Base-by-base conservation (phyloP, 1,140 invertebrate genomes). In the Lepidotrigona ventralis region DNA sequence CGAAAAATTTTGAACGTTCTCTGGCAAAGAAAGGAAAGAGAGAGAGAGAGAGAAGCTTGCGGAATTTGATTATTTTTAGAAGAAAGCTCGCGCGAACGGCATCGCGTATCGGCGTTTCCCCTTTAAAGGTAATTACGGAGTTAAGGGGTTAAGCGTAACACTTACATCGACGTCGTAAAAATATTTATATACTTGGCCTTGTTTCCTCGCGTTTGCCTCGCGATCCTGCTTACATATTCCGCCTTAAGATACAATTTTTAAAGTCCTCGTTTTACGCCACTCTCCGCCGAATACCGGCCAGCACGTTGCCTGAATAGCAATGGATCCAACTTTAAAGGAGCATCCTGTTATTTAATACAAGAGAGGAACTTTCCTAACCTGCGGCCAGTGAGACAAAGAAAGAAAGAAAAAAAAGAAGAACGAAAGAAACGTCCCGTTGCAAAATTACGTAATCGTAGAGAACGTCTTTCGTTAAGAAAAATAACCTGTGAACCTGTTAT, bases 61-160 rank as follows among this genome's bases (percentile, higher is more conserved):
- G 29, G 51, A 74, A 64, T 66, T 26, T 17, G 58, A 33, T 54
- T 81, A 81, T 81, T 75, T 81, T 75, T 75, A 81, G 72, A 81
- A 26, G 51, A 39, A 21, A 75, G 21, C 79, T 21, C 14, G 71
- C 39, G n/a, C 26, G 1, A 56, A 51, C 70, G 70, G 53, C 33
- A 26, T 14, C 29, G 29, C 51, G 9, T 66, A 74, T 81, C 71
- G 72, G 68, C 29, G 29, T 81, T 29, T 81, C 79, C 79, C 60
- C 79, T 81, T 81, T 68, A 81, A 81, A 74, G 68, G 46, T 81
- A 81, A 81, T 81, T 81, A 75, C 60, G 6, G 72, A 66, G 72
- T 75, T 75, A 75, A 81, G 53, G 72, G 60, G 79, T 81, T 75
- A 81, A 75, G 58, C 79, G 72, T 66, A 75, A 81, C 63, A 81